Evolutionary conservation across 2,888 invertebrate species (phyloP).

Genomic region (Heliconius charithonia): DNA sequence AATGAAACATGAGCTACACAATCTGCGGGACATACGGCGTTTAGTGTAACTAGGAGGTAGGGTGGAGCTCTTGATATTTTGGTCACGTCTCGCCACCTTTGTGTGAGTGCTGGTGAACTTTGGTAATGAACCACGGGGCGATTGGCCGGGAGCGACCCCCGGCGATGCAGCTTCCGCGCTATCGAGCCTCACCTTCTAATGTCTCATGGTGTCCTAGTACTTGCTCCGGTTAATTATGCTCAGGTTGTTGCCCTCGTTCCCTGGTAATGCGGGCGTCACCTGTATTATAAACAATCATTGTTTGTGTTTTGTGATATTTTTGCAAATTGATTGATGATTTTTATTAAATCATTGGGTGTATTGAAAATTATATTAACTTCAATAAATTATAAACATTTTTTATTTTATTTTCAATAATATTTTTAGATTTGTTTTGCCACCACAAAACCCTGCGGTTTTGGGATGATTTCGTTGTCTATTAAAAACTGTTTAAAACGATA

Average conservation of each 20-base stretch:
- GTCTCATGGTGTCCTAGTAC: slow-evolving; percentile 48
- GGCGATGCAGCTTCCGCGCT: slow-evolving; percentile 60
- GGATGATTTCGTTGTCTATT: too few relatives aligned
- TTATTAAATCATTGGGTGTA: too few relatives aligned
- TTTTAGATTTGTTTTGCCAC: too few relatives aligned
- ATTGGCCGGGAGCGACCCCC: slow-evolving; percentile 64
- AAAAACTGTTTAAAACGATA: too few relatives aligned
- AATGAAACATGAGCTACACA: slow-evolving; percentile 57
- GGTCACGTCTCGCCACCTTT: slow-evolving; percentile 54
- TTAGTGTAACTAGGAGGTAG: slow-evolving; percentile 46
- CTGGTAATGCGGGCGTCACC: slow-evolving; percentile 27
- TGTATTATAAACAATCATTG: neutral
- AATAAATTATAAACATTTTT: too few relatives aligned
- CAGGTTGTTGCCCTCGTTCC: slow-evolving; percentile 39
- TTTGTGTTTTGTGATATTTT: neutral
- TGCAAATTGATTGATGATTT: neutral
- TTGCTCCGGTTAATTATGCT: slow-evolving; percentile 41
- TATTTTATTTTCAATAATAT: too few relatives aligned
- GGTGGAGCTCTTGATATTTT: slow-evolving; percentile 56
- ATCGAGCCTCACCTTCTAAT: slow-evolving; percentile 42
- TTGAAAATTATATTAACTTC: too few relatives aligned
- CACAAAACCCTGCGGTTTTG: too few relatives aligned
- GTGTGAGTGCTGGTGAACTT: slow-evolving; percentile 81
- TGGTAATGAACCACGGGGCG: slow-evolving; percentile 80
- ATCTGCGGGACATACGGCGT: slow-evolving; percentile 40